A percentile compares a stretch with the other conserved stretches of the same genome.
Evolutionary conservation across 1,140 invertebrate genomes (phyloP).

Genomic region (Rhopalosiphum padi): DNA sequence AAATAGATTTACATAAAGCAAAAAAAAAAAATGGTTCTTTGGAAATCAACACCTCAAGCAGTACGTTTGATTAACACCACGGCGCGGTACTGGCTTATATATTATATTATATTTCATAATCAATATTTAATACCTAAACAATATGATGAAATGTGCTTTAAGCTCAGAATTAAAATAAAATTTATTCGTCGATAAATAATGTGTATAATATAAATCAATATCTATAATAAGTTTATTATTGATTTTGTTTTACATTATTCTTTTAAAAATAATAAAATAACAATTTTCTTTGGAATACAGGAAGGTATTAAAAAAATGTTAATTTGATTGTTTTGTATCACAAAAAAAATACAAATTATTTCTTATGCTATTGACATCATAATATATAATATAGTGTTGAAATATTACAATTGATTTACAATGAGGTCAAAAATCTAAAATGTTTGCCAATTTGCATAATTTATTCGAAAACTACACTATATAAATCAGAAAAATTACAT

Average conservation of each 20-base stretch:
- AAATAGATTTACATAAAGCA: not conserved
- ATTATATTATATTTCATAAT: not conserved
- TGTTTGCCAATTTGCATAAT: not conserved
- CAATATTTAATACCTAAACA: not conserved
- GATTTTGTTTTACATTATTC: not conserved
- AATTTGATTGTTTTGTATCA: not conserved
- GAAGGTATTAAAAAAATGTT: not conserved
- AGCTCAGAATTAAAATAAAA: not conserved
- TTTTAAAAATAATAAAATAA: not conserved
- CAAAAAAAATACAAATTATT: not conserved
- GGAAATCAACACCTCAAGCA: not conserved
- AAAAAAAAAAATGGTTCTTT: not conserved
- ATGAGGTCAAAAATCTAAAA: not conserved
- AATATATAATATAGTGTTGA: not conserved
- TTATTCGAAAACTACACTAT: not conserved
- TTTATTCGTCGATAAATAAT: not conserved
- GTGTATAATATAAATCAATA: not conserved
- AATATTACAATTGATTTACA: not conserved
- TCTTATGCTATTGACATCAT: not conserved
- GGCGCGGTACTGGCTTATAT: not conserved
- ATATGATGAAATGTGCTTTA: not conserved
- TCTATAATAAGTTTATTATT: not conserved
- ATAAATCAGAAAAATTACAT: not conserved
- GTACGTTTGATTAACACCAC: not conserved
- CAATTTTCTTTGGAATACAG: not conserved